Base-by-base conservation (phyloP, 1,140 invertebrate genomes). In the Elysia chlorotica region DNA sequence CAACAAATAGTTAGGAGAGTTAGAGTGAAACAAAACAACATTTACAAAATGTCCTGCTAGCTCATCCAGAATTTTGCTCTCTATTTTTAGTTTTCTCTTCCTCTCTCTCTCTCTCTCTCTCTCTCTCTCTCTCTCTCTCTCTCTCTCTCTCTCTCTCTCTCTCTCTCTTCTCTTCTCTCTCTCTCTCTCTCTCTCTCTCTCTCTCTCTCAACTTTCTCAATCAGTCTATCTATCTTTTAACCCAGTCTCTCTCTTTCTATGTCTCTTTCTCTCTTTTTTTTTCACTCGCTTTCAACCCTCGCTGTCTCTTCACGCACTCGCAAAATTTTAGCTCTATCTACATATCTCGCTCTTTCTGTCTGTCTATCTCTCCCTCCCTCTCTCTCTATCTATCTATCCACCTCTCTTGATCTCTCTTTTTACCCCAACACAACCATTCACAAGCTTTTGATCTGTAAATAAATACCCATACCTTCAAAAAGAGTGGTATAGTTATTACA, bases 31-130 rank as follows among this genome's bases (percentile, higher is more conserved):
- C n/a, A n/a, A n/a, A n/a, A n/a, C n/a, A n/a, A n/a, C n/a, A n/a
- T n/a, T n/a, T n/a, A n/a, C n/a, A n/a, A n/a, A n/a, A n/a, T n/a
- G n/a, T n/a, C n/a, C n/a, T n/a, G n/a, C n/a, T n/a, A n/a, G n/a
- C n/a, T n/a, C n/a, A n/a, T n/a, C n/a, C n/a, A n/a, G n/a, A n/a
- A n/a, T n/a, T n/a, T n/a, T n/a, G n/a, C n/a, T 59, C 25, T 59
- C 25, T 25, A 19, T 10, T 28, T 59, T 25, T 25, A 19, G 6
- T 28, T 25, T 25, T 59, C 56, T 59, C 56, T 59, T 25, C 25
- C 56, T 59, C 56, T 59, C 56, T 59, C 56, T 59, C 56, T 59
- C 56, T 59, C 56, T 59, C 56, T 59, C 56, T 19, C 28, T 28
- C 19, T n/a, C 56, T n/a, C 56, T n/a, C 19, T 59, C 19, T 59